phyloP scores from a whole-genome alignment of 2,113 vertebrate species.

The Chiloscyllium plagiosum region DNA sequence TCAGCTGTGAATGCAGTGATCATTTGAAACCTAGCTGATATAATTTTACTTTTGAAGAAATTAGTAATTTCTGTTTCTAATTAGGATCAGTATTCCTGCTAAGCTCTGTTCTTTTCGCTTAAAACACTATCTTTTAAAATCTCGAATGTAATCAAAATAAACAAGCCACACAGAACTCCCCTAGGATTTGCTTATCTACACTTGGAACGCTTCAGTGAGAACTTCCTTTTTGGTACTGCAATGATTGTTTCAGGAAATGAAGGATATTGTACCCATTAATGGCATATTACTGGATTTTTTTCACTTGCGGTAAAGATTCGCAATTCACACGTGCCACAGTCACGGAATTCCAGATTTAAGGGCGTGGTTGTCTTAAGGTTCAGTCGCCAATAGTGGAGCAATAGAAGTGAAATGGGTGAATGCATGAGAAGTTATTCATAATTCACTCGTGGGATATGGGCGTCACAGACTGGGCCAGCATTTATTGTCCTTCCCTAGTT shows the following conservation, averaged over 20 bases:
- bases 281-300: not conserved
- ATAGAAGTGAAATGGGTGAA: too few relatives aligned
- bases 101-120: not conserved
- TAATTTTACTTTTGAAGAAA: not conserved
- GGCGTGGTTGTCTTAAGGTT: too few relatives aligned
- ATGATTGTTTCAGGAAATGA: slow-evolving; percentile 35
- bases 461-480: too few relatives aligned
- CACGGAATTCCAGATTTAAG: too few relatives aligned
- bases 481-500: too few relatives aligned
- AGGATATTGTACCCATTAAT: slow-evolving; percentile 22
- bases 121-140: slow-evolving; percentile 17
- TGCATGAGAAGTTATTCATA: too few relatives aligned
- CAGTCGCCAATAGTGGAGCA: too few relatives aligned
- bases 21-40: not conserved
- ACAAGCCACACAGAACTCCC: slow-evolving; percentile 5
- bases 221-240: slow-evolving; percentile 15
- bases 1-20: not conserved
- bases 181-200: slow-evolving; percentile 5
- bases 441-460: too few relatives aligned
- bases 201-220: slow-evolving; percentile 7
- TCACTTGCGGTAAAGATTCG: not conserved
- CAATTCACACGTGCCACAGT: not conserved
- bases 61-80: slow-evolving; percentile 14
- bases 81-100: not conserved
- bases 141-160: slow-evolving; percentile 3